phyloP scores from a whole-genome alignment of 2,113 vertebrate species.

The Miniopterus natalensis region DNA sequence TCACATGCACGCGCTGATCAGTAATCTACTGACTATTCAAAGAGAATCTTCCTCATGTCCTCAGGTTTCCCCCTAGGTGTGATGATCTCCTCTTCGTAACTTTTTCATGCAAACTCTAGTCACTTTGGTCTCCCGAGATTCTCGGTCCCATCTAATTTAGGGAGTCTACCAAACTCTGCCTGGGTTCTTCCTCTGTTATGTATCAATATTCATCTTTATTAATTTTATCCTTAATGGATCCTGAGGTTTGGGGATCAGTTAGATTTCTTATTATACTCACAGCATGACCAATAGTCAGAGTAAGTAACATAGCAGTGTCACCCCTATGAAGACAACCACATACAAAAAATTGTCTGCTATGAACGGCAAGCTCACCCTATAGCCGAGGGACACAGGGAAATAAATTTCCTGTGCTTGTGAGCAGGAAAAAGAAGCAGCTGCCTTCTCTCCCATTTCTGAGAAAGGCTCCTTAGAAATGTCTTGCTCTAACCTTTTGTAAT shows the following conservation, averaged over 20 bases:
- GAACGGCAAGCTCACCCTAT: not conserved
- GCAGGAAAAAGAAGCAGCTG: slow-evolving; percentile 15
- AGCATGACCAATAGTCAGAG: slow-evolving; percentile 28
- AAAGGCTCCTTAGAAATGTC: slow-evolving; percentile 35
- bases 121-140: not conserved
- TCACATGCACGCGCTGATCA: not conserved
- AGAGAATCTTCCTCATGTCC: not conserved
- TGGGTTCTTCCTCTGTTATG: not conserved
- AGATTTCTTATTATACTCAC: slow-evolving; percentile 29
- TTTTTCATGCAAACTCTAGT: not conserved
- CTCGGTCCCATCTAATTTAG: not conserved
- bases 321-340: not conserved
- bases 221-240: slow-evolving; percentile 5
- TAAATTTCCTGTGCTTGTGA: not conserved
- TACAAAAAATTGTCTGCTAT: slow-evolving; percentile 3
- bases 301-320: not conserved
- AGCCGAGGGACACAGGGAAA: not conserved
- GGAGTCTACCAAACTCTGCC: not conserved
- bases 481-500: slow-evolving; percentile 66
- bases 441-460: not conserved
- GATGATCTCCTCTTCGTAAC: not conserved
- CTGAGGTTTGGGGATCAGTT: not conserved
- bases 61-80: not conserved
- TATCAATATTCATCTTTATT: slow-evolving; percentile 44
- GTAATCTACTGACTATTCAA: not conserved